Evolutionary conservation across 2,113 vertebrate species (phyloP).

Genomic region (Condylura cristata): DNA sequence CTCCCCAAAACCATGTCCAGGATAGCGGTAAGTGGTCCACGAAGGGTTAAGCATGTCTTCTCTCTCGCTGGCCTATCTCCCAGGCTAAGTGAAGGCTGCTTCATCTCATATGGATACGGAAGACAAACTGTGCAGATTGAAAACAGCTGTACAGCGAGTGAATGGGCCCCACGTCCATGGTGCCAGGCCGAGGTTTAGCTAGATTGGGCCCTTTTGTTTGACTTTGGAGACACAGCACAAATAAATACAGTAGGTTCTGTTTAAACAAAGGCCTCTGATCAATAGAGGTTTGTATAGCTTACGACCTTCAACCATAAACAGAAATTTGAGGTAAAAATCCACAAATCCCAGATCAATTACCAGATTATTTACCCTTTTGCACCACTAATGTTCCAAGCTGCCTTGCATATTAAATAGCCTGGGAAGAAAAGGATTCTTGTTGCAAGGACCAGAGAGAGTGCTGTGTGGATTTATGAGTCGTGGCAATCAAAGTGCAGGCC

Average conservation of each 20-base stretch:
- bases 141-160: slow-evolving; percentile 91
- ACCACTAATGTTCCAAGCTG: slow-evolving; percentile 84
- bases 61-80: slow-evolving; percentile 89
- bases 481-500: slow-evolving; percentile 50
- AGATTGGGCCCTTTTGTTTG: slow-evolving; percentile 87
- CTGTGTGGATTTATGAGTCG: slow-evolving; percentile 47
- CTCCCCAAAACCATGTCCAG: not conserved
- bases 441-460: not conserved
- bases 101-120: slow-evolving; percentile 89
- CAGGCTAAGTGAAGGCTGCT: slow-evolving; percentile 90
- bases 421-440: slow-evolving; percentile 60
- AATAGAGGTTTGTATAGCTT: slow-evolving; percentile 89
- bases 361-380: slow-evolving; percentile 85
- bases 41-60: slow-evolving; percentile 91
- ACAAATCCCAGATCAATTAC: slow-evolving; percentile 86
- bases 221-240: slow-evolving; percentile 85
- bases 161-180: slow-evolving; percentile 85
- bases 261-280: slow-evolving; percentile 89
- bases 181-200: slow-evolving; percentile 86
- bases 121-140: slow-evolving; percentile 90
- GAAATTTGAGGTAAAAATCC: slow-evolving; percentile 86
- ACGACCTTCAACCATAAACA: slow-evolving; percentile 87
- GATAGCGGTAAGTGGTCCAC: slow-evolving; percentile 62
- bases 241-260: slow-evolving; percentile 90
- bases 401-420: slow-evolving; percentile 79